phyloP scores from a whole-genome alignment of 2,797 vertebrate genomes.

The Rhinichthys osculus region DNA sequence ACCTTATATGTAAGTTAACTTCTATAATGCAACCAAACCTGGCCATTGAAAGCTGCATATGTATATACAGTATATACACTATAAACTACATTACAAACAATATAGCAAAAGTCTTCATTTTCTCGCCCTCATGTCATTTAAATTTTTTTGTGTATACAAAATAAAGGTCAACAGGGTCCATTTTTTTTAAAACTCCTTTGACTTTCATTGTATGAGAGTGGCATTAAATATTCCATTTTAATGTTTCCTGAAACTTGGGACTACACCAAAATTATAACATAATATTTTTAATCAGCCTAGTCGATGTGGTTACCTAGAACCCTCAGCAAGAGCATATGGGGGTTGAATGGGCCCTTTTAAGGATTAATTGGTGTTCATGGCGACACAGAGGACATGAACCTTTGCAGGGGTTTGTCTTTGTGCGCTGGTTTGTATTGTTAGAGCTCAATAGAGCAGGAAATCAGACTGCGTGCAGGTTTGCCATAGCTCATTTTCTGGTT shows the following conservation, averaged over 20 bases:
- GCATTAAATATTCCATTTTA: not conserved
- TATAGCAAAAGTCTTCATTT: not conserved
- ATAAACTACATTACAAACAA: not conserved
- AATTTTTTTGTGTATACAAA: not conserved
- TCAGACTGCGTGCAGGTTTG: constrained; percentile 36
- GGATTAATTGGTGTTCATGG: constrained; percentile 42
- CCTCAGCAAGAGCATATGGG: constrained; percentile 1
- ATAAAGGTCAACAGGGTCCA: not conserved
- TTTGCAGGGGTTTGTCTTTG: constrained; percentile 39
- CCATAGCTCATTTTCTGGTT: constrained; percentile 37
- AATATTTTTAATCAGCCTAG: not conserved
- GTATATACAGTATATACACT: not conserved
- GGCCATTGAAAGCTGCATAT: not conserved
- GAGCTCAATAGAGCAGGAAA: constrained; percentile 45
- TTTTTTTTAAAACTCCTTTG: not conserved
- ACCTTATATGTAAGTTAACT: not conserved
- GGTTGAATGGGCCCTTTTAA: constrained; percentile 25
- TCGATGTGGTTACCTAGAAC: not conserved
- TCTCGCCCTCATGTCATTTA: not conserved
- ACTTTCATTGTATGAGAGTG: not conserved
- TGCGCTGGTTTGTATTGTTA: constrained; percentile 44
- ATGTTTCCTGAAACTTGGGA: not conserved
- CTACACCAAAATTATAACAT: not conserved
- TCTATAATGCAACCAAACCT: not conserved
- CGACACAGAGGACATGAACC: constrained; percentile 1